Base-by-base conservation (phyloP, 1,140 invertebrate genomes). In the Aphidius gifuensis region DNA sequence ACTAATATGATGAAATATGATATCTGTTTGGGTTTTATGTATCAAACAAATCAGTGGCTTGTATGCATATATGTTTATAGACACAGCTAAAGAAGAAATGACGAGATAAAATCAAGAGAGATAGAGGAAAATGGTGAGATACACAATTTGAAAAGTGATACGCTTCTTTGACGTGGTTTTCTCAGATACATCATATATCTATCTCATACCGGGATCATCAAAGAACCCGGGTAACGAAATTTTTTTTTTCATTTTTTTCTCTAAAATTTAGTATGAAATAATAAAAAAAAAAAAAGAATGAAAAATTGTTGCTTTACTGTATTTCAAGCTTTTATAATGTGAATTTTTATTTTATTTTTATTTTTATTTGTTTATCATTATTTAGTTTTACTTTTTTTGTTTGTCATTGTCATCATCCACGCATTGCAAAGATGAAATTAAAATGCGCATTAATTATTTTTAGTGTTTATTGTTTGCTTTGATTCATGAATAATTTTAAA, bases 81-180 rank as follows among this genome's bases (percentile, higher is more conserved):
- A 16, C 16, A 32, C 23, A 32, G 23, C 23, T 32, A 32, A 32
- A 32, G 4, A 32, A 32, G 1, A 32, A 32, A 32, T 32, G 16
- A 16, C 16, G 16, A 16, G 16, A n/a, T 53, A 61, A 61, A 61
- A 61, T 55, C 51, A 44, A 32, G 60, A 61, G 45, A 61, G 23
- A 32, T 32, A 32, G 23, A 32, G 23, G 23, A 32, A 32, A 32
- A 32, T 32, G 23, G 23, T 32, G 23, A 42, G 40, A 45, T 56
- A 61, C 56, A 61, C 60, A 56, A 56, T 61, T 61, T 61, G 53
- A 54, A 61, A 56, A 61, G 51, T 61, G 60, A 61, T 61, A 56
- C 51, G 38, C 40, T 9, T 40, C 60, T 61, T 61, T 61, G 60
- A 61, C 42, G 53, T 56, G 60, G 60, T 51, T 61, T 61, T 39